Conservation (phyloP, 2,797 vertebrate genomes). For the Heterohyrax brucei region DNA sequence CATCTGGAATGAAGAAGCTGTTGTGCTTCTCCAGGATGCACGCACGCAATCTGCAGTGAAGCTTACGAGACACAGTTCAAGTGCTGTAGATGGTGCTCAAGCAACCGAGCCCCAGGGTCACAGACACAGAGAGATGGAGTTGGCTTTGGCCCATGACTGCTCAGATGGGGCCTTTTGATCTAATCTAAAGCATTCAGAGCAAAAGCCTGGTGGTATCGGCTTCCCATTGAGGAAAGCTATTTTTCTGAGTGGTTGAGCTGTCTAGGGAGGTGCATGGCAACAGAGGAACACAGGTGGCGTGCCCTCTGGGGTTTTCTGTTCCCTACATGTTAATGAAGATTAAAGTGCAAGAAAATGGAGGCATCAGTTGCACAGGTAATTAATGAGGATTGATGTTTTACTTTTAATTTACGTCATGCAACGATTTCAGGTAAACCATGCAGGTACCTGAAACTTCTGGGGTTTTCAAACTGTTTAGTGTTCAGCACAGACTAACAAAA, state of each 20-base stretch:
- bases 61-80: constrained; percentile 65
- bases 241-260: constrained; percentile 79
- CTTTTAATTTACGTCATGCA: constrained; percentile 83
- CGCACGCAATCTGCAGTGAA: constrained; percentile 29
- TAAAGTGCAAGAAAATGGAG: constrained; percentile 86
- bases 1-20: constrained; percentile 83
- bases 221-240: constrained; percentile 74
- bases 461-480: constrained; percentile 20
- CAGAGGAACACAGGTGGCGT: constrained; percentile 82
- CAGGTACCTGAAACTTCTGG: constrained; percentile 76
- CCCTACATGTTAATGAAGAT: constrained; percentile 87
- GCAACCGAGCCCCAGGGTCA: constrained; percentile 27
- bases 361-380: constrained; percentile 85
- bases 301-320: constrained; percentile 81
- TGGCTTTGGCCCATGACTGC: constrained; percentile 70
- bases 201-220: constrained; percentile 72
- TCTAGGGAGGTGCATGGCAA: constrained; percentile 77
- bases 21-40: constrained; percentile 54
- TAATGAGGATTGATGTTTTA: constrained; percentile 88
- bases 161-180: constrained; percentile 84
- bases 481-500: rapidly evolving
- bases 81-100: constrained; percentile 53
- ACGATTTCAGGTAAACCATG: constrained; percentile 81
- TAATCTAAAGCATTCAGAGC: constrained; percentile 79
- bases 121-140: constrained; percentile 62